These are phyloP conservation scores for Clusia tigrina DNA, from an alignment of 2,888 invertebrate species.

Conservation along the genomic window DNA sequence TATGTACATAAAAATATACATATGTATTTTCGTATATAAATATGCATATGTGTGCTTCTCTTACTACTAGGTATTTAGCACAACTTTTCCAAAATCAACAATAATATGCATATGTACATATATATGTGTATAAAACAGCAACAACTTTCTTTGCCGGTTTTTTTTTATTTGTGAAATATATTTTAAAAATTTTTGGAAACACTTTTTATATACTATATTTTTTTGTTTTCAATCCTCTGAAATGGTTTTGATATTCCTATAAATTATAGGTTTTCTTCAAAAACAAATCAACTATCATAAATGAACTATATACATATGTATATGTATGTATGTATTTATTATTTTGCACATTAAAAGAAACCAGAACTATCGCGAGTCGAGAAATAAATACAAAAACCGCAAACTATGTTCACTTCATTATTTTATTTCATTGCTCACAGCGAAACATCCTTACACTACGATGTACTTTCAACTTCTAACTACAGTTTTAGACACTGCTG, in stretches of 20 bases:
- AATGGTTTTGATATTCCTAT: too few species aligned
- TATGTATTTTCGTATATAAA: constrained; percentile 2
- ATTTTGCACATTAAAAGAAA: too few species aligned
- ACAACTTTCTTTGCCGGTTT: not conserved
- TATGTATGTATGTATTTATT: too few species aligned
- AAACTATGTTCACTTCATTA: too few species aligned
- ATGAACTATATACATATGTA: constrained; percentile 7
- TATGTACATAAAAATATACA: not conserved
- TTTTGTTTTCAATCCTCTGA: too few species aligned
- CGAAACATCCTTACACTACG: constrained; percentile 60
- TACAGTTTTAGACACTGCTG: constrained; percentile 33
- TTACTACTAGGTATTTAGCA: not conserved
- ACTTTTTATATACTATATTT: too few species aligned
- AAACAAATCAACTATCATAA: too few species aligned
- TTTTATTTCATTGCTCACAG: not conserved
- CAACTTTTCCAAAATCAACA: not conserved
- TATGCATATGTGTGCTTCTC: not conserved
- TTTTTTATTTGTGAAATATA: not conserved
- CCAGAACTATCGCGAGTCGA: too few species aligned
- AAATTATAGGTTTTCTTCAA: too few species aligned
- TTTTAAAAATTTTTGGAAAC: too few species aligned
- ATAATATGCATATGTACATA: not conserved
- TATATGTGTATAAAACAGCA: not conserved
- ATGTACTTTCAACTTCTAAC: constrained; percentile 61
- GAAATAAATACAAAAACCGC: too few species aligned